Evolutionary conservation across 2,797 vertebrate species (phyloP).

Genomic region (Malacoraja senta): DNA sequence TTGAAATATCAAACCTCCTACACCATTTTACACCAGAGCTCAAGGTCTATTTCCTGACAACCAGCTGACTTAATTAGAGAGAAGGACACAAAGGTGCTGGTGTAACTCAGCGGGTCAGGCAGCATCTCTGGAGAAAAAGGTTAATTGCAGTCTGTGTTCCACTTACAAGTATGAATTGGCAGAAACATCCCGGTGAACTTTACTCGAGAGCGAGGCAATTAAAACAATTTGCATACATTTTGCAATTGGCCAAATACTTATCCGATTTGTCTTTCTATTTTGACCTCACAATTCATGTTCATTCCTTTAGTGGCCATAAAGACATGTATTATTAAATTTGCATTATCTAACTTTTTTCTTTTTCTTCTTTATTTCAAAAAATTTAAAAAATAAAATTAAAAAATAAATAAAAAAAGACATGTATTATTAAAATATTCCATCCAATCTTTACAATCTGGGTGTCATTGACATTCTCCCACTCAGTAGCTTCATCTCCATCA

Average conservation of each 20-base stretch:
- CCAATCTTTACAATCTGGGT: background rate
- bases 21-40: background rate
- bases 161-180: background rate
- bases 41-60: background rate
- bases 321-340: background rate
- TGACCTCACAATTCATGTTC: background rate
- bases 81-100: too few species aligned
- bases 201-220: background rate
- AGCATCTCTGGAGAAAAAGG: too few species aligned
- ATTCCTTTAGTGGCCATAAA: background rate
- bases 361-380: too few species aligned
- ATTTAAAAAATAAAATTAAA: too few species aligned
- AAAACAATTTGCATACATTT: too few species aligned
- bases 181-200: background rate
- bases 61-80: background rate
- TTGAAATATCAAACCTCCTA: background rate
- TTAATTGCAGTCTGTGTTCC: background rate
- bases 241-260: background rate
- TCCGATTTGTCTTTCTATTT: background rate
- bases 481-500: background rate
- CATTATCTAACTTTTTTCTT: too few species aligned
- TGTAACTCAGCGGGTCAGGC: too few species aligned
- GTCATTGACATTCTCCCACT: background rate
- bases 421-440: background rate
- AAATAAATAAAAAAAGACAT: too few species aligned